Conservation (phyloP, 1,140 invertebrate species). For the Oscheius sp. region DNA sequence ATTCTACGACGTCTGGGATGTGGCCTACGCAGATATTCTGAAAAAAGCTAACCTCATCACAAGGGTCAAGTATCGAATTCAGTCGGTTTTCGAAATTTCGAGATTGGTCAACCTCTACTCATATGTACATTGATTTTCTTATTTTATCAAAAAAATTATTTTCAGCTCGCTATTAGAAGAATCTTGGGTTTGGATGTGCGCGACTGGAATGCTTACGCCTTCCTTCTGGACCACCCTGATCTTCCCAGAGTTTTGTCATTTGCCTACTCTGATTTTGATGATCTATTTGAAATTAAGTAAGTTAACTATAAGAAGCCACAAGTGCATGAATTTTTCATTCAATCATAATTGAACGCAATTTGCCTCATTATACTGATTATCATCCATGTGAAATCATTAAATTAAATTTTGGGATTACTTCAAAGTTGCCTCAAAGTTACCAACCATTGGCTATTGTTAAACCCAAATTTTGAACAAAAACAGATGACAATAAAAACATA, state of each 20-base stretch:
- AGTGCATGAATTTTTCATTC: not conserved
- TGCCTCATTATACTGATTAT: too few relatives aligned
- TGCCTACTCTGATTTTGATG: not conserved
- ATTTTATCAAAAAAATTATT: not conserved
- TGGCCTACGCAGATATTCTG: not conserved
- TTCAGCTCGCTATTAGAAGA: not conserved
- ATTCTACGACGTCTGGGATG: not conserved
- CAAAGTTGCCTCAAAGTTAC: too few relatives aligned
- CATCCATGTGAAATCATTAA: too few relatives aligned
- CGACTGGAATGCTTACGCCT: not conserved
- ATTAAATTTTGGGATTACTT: too few relatives aligned
- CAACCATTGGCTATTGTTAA: too few relatives aligned
- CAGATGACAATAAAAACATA: too few relatives aligned
- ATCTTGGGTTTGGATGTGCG: not conserved
- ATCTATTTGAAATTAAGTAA: not conserved
- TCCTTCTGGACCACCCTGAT: not conserved
- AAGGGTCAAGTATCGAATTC: too few relatives aligned
- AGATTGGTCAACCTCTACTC: not conserved
- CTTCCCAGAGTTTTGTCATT: not conserved
- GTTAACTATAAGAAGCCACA: not conserved
- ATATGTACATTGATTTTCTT: not conserved
- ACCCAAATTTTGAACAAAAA: too few relatives aligned
- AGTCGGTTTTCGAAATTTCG: not conserved
- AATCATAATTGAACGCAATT: not conserved
- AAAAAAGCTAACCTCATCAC: not conserved